Base-by-base conservation (phyloP, 2,888 invertebrate genomes). In the Limenitis arthemis region DNA sequence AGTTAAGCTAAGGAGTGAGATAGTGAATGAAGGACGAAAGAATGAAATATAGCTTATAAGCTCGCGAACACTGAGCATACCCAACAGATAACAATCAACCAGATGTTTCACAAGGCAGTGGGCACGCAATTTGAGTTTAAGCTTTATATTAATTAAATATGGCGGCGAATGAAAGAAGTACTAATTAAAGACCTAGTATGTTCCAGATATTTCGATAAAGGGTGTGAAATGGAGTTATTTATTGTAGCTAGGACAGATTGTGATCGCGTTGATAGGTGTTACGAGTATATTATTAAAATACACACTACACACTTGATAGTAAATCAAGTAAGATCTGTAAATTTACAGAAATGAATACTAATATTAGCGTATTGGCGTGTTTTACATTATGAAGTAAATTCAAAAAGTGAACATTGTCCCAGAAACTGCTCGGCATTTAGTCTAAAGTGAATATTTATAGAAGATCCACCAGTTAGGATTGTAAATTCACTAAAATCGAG, bases 91-190 rank as follows among this genome's bases (percentile, higher is more conserved):
- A 38, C 31, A 41, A 57, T 57, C 54, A 8, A 31, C 28, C 49
- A 39, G 50, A 62, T 62, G 57, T 54, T 54, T 54, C 47, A 56
- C 63, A 61, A 56, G 58, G 62, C 71, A 72, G 69, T 70, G 69
- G 58, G 62, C 71, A 72, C 69, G 71, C 70, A 62, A 67, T 54
- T 54, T 51, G 51, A 53, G 56, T 57, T 61, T 60, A 67, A 56
- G 54, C 48, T 50, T 68, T 68, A 67, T 67, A 68, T 71, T 73
- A 74, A 75, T 76, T 70, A 68, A 71, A 72, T 70, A 73, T 70
- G 66, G 63, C 65, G 67, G 66, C 51, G 68, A 68, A 67, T 72
- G 74, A 69, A 73, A 75, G 73, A 72, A 68, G 70, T 67, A 70
- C 70, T 77, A 76, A 78, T 79, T 78, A 78, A 72, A 56, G 55